These are phyloP conservation scores for Reinhardtius hippoglossoides DNA, from an alignment of 2,113 vertebrate genomes.

Conservation along the genomic window DNA sequence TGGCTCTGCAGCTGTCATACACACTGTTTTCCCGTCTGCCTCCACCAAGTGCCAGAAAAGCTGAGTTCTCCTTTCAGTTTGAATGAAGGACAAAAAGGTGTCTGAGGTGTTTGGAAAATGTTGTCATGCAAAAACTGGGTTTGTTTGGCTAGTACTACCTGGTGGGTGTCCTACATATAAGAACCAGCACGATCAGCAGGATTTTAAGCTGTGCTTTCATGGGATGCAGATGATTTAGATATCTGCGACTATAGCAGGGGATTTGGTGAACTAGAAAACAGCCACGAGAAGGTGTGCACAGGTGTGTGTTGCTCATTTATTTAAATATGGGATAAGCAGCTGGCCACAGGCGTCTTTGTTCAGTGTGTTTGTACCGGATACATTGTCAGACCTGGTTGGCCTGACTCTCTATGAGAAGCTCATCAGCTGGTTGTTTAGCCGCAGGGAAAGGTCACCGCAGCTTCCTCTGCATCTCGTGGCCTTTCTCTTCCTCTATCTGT, in stretches of 20 bases:
- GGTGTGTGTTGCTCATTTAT: slow-evolving; percentile 16
- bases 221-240: slow-evolving; percentile 64
- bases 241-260: slow-evolving; percentile 38
- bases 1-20: not conserved
- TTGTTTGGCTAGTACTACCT: slow-evolving; percentile 26
- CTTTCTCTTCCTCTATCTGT: slow-evolving; percentile 11
- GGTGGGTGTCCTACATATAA: slow-evolving; percentile 57
- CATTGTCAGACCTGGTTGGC: slow-evolving; percentile 59
- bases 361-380: slow-evolving; percentile 19
- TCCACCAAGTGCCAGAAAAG: slow-evolving; percentile 53
- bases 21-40: slow-evolving; percentile 3
- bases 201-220: slow-evolving; percentile 51
- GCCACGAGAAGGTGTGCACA: slow-evolving; percentile 14
- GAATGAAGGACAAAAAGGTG: slow-evolving; percentile 26
- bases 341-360: slow-evolving; percentile 15
- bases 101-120: slow-evolving; percentile 35
- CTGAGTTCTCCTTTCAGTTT: slow-evolving; percentile 39
- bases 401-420: slow-evolving; percentile 56
- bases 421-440: slow-evolving; percentile 61
- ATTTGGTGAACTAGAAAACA: slow-evolving; percentile 20
- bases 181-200: slow-evolving; percentile 62
- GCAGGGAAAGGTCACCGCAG: slow-evolving; percentile 71
- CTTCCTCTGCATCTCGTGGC: slow-evolving; percentile 38
- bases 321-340: slow-evolving; percentile 24
- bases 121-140: slow-evolving; percentile 40